Conservation (phyloP, 2,797 vertebrate genomes). For the Malacoctenus gilli region DNA sequence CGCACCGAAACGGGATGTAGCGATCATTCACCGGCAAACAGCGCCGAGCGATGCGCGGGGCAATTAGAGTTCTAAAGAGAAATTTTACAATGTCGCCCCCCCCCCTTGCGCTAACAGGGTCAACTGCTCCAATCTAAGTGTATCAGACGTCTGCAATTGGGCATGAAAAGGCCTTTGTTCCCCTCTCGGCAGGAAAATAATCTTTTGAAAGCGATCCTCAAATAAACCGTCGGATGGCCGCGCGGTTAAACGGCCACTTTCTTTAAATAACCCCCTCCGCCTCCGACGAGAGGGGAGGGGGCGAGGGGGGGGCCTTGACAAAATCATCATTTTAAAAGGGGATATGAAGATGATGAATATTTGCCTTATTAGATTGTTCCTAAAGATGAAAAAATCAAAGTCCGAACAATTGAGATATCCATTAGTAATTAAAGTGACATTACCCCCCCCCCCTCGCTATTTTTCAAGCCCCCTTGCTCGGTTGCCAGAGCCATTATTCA, state of each 20-base stretch:
- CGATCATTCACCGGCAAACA: constrained; percentile 45
- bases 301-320: constrained; percentile 57
- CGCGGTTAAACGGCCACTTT: constrained; percentile 71
- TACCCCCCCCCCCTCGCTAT: constrained; percentile 68
- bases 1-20: constrained; percentile 43
- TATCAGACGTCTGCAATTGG: constrained; percentile 56
- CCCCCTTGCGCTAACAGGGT: constrained; percentile 61
- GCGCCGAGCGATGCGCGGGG: constrained; percentile 22
- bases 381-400: constrained; percentile 83
- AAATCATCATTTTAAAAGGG: constrained; percentile 77
- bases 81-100: constrained; percentile 41
- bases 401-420: constrained; percentile 80
- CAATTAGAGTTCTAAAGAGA: constrained; percentile 40
- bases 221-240: constrained; percentile 72
- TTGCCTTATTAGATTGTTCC: constrained; percentile 82
- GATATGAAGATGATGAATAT: constrained; percentile 82
- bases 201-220: constrained; percentile 76
- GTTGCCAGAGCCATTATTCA: constrained; percentile 82
- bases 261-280: constrained; percentile 71
- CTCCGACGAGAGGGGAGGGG: too few relatives aligned
- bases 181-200: constrained; percentile 51
- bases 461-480: constrained; percentile 64
- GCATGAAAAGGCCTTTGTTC: constrained; percentile 61
- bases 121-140: constrained; percentile 50
- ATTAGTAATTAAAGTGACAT: constrained; percentile 87